Base-by-base conservation (phyloP, 2,797 vertebrate species). In the Eulemur mongoz region DNA sequence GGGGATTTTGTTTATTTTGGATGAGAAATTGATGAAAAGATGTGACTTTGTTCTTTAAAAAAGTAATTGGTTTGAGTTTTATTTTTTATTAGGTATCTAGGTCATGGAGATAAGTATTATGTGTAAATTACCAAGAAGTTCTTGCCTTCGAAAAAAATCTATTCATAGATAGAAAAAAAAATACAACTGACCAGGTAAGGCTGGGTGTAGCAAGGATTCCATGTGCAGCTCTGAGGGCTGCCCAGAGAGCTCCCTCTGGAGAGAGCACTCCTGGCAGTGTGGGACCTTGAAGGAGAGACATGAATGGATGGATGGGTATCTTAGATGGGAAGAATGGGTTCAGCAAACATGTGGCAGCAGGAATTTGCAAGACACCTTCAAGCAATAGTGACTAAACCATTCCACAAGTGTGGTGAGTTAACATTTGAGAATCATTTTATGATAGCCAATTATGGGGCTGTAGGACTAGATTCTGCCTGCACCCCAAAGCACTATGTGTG, bases 81-180 rank as follows among this genome's bases (percentile, higher is more conserved):
- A 48, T 22, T 93, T 73, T 38, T 73, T 89, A 83, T 84, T 76
- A 72, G 91, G 22, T 52, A 0, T 63, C 3, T 57, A 85, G 25
- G 27, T 7, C n/a, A 7, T 70, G 70, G 14, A 1, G 2, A 38
- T 76, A 81, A 85, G 61, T 27, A 61, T 13, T 81, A 14, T 59
- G 40, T n/a, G 45, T 85, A 83, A 83, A 93, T 92, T 92, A 88
- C 14, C 20, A 79, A 86, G 27, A 90, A 93, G n/a, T 70, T 52
- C 8, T 65, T 40, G 18, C n/a, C 40, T 93, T 92, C 1, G 63
- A 50, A 52, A 22, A 18, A 72, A 52, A 20, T 65, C 38, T 43
- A 27, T 59, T 59, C 1, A 11, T 59, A 70, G n/a, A 61, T 15
- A 25, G 23, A 25, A 59, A 87, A 63, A 88, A 63, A 18, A 38